These are phyloP conservation scores for Probaryconus sp. DNA, from an alignment of 1,140 invertebrate species.

Conservation along the genomic window DNA sequence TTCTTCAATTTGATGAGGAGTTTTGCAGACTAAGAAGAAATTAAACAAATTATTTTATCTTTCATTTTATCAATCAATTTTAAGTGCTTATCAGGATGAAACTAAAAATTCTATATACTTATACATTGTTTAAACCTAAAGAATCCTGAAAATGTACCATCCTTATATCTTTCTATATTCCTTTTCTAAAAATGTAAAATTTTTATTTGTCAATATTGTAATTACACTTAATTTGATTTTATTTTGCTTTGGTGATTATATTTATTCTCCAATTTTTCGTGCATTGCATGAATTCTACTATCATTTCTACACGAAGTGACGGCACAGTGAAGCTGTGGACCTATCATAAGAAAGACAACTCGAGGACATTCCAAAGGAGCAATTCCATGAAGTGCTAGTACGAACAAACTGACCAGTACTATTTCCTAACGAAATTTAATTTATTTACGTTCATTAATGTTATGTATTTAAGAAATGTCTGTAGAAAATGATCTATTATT, in stretches of 20 bases:
- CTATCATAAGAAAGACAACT: conserved; percentile 72
- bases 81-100: too few relatives aligned
- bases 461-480: conserved; percentile 14
- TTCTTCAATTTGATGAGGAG: too few relatives aligned
- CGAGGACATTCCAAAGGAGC: conserved; percentile 75
- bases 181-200: too few relatives aligned
- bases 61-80: too few relatives aligned
- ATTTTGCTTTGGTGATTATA: conserved; percentile 71
- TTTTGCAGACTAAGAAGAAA: too few relatives aligned
- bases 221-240: conserved; percentile 62
- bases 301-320: conserved; percentile 69
- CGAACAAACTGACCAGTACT: conserved; percentile 34
- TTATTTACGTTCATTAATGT: conserved; percentile 25
- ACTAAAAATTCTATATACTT: too few relatives aligned
- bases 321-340: conserved; percentile 76
- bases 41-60: too few relatives aligned
- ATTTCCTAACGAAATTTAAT: conserved; percentile 22
- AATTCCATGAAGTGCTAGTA: conserved; percentile 76
- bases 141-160: too few relatives aligned
- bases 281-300: conserved; percentile 76
- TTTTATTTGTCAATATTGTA: conserved; percentile 24
- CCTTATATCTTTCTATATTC: too few relatives aligned
- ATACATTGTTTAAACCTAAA: too few relatives aligned
- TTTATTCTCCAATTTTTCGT: conserved; percentile 76
- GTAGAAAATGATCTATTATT: too few relatives aligned